A percentile compares a stretch with the other conserved stretches of the same genome.
Evolutionary conservation across 1,140 invertebrate genomes (phyloP).

Genomic region (Eubasilissa regina): DNA sequence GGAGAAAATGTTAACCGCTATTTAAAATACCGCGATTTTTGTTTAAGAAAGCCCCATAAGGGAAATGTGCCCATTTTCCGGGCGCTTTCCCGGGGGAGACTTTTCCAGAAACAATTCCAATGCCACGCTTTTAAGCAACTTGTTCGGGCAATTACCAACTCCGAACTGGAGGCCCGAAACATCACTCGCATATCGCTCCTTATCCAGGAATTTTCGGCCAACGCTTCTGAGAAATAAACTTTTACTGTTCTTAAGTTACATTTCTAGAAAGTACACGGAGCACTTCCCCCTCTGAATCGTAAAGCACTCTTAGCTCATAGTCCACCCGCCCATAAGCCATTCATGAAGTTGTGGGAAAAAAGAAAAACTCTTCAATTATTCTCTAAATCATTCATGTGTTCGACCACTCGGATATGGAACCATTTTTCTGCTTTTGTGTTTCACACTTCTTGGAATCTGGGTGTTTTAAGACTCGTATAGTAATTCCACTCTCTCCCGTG

Average conservation of each 20-base stretch:
- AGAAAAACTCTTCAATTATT: too few species aligned
- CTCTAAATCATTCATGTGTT: too few species aligned
- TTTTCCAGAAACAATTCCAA: slow-evolving; percentile 17
- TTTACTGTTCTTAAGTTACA: background rate
- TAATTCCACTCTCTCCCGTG: too few species aligned
- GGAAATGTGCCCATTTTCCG: background rate
- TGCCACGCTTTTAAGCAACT: slow-evolving; percentile 11
- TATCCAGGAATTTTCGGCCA: slow-evolving; percentile 20
- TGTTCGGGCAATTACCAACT: slow-evolving; percentile 39
- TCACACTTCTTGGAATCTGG: too few species aligned
- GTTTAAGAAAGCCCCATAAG: background rate
- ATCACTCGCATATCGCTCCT: slow-evolving; percentile 27
- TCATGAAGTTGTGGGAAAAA: too few species aligned
- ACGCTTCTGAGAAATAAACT: background rate
- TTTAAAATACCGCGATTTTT: background rate
- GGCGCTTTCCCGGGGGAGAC: background rate
- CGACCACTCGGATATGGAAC: too few species aligned
- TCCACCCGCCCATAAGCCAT: too few species aligned
- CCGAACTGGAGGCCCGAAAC: slow-evolving; percentile 19
- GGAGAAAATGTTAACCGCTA: background rate
- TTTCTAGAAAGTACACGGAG: background rate
- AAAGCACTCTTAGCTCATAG: too few species aligned
- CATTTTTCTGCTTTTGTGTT: too few species aligned
- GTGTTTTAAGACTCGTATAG: too few species aligned
- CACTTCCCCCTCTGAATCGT: background rate